Percentiles rank a stretch among this genome's conserved stretches.
Evolutionary conservation across 2,888 invertebrate genomes (phyloP).

Genomic region (Trissolcus japonicus): DNA sequence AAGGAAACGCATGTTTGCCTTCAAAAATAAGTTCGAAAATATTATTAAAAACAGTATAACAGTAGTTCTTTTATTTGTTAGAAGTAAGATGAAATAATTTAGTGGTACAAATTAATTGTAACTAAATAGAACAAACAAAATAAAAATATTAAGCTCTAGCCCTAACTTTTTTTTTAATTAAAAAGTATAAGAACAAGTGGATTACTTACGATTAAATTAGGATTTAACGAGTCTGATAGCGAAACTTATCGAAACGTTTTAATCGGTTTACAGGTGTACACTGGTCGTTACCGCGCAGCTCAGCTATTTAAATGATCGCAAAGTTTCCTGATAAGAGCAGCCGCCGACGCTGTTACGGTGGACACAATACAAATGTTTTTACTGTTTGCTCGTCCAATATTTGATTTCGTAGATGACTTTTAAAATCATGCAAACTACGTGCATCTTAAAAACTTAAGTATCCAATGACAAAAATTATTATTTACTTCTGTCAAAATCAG

Average conservation of each 20-base stretch:
- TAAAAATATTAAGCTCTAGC: too few species aligned
- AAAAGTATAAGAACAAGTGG: background rate
- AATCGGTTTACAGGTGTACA: slow-evolving; percentile 34
- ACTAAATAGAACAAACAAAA: too few species aligned
- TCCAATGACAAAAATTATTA: too few species aligned
- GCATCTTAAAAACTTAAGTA: too few species aligned
- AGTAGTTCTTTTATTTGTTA: too few species aligned
- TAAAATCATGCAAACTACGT: background rate
- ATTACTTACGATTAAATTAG: background rate
- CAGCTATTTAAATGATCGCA: slow-evolving; percentile 45
- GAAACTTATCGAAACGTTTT: slow-evolving; percentile 11
- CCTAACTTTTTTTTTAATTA: background rate
- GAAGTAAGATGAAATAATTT: background rate
- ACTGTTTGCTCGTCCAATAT: slow-evolving; percentile 38
- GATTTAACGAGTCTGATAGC: background rate
- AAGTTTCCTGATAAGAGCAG: slow-evolving; percentile 40
- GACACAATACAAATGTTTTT: slow-evolving; percentile 5
- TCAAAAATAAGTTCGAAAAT: background rate
- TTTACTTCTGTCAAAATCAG: too few species aligned
- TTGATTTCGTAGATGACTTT: slow-evolving; percentile 24
- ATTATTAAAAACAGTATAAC: background rate
- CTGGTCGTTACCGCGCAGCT: slow-evolving; percentile 19
- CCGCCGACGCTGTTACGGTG: slow-evolving; percentile 21
- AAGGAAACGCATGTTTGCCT: slow-evolving; percentile 30
- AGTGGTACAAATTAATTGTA: background rate